These are phyloP conservation scores for Chaenocephalus aceratus DNA, from an alignment of 2,113 vertebrate species.

Conservation along the genomic window DNA sequence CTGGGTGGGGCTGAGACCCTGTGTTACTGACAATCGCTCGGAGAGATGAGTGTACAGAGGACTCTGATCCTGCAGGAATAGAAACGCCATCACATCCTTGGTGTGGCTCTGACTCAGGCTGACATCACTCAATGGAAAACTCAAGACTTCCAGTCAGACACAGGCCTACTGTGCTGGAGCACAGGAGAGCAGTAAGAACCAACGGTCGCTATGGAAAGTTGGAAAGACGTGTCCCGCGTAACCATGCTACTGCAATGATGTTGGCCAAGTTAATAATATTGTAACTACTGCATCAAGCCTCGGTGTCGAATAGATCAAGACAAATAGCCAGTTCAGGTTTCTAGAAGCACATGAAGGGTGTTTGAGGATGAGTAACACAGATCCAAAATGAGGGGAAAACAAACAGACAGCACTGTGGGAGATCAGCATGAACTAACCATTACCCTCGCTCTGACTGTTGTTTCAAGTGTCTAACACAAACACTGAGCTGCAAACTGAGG, in stretches of 20 bases:
- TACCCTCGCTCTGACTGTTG: neutral
- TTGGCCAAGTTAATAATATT: conserved; percentile 10
- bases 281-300: conserved; percentile 10
- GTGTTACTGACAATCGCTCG: conserved; percentile 8
- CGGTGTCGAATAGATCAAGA: conserved; percentile 8
- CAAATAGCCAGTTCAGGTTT: conserved; percentile 3
- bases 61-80: conserved; percentile 29
- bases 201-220: conserved; percentile 43
- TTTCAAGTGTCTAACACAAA: conserved; percentile 47
- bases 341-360: neutral
- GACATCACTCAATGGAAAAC: conserved; percentile 73
- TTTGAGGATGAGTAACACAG: conserved; percentile 33
- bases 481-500: conserved; percentile 1
- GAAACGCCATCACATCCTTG: conserved; percentile 59
- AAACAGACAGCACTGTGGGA: conserved; percentile 19
- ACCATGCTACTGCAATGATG: conserved; percentile 1
- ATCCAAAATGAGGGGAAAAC: conserved; percentile 23
- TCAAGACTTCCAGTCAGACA: conserved; percentile 59
- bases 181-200: neutral
- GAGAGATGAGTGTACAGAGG: conserved; percentile 27
- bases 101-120: conserved; percentile 73
- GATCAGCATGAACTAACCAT: conserved; percentile 10
- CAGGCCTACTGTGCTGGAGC: conserved; percentile 51
- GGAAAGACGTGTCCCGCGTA: conserved; percentile 19
- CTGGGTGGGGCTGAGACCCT: neutral